Evolutionary conservation across 2,888 invertebrate genomes (phyloP).

Genomic region (Ephialtes manifestator): DNA sequence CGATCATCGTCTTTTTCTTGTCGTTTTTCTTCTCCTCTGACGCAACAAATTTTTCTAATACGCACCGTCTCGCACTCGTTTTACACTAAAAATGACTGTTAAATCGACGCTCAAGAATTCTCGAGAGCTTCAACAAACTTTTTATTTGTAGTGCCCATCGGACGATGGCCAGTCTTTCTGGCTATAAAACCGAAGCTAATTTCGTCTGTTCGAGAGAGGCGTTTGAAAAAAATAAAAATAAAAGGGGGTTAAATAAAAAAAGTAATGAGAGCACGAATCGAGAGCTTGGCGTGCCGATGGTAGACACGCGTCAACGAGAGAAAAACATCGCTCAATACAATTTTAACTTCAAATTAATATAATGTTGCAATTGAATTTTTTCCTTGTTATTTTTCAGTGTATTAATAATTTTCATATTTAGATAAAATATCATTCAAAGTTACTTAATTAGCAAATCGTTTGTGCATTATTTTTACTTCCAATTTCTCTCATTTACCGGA

Average conservation of each 20-base stretch:
- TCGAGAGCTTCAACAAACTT: slow-evolving; percentile 2
- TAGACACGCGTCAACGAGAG: not conserved
- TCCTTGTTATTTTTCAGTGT: too few relatives aligned
- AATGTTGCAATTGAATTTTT: too few relatives aligned
- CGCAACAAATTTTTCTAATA: not conserved
- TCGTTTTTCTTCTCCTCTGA: not conserved
- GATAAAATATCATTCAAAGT: too few relatives aligned
- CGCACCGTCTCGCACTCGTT: not conserved
- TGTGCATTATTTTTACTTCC: too few relatives aligned
- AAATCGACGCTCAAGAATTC: slow-evolving; percentile 1
- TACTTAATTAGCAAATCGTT: too few relatives aligned
- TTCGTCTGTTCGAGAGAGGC: slow-evolving; percentile 42
- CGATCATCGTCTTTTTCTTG: slow-evolving; percentile 36
- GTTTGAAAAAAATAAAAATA: slow-evolving; percentile 23
- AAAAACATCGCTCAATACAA: slow-evolving; percentile 5
- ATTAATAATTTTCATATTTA: too few relatives aligned
- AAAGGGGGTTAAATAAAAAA: slow-evolving; percentile 30
- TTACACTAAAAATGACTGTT: slow-evolving; percentile 1
- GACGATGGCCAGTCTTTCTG: slow-evolving; percentile 25
- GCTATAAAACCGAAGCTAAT: slow-evolving; percentile 46
- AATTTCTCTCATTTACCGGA: too few relatives aligned
- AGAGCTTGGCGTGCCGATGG: slow-evolving; percentile 32
- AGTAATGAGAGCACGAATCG: slow-evolving; percentile 32
- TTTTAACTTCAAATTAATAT: not conserved
- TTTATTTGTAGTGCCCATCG: slow-evolving; percentile 9